Base-by-base conservation (phyloP, 2,113 vertebrate species). In the Sceloporus tristichus region DNA sequence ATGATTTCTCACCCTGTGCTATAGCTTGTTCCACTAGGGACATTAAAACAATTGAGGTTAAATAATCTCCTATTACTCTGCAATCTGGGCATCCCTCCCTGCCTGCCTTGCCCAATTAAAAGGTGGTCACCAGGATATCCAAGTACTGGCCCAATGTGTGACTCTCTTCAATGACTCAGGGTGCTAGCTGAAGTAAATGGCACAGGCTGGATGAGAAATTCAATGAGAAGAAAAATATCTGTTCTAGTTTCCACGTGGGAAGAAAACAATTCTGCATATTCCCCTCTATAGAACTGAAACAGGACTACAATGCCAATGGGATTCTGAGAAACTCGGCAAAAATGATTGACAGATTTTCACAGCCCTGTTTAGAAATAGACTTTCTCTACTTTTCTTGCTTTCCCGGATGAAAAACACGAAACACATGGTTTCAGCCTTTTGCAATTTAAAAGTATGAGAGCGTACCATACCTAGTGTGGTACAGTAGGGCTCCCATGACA, bases 101-200 rank as follows among this genome's bases (percentile, higher is more conserved):
- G 3, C 42, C 42, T 48, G 42, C 42, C 42, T 48, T 48, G 3
- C 42, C 42, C 42, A 48, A 48, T 4, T 48, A 48, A 48, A 48
- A 48, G 42, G 42, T 48, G 42, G 6, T 5, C 97, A 0, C 97
- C 96, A 27, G 96, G 96, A 56, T 97, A 97, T 91, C 95, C 97
- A 85, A 97, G 97, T 82, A 83, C 92, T 53, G 96, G 38, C 23
- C 5, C n/a, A 76, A 19, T 23, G 54, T 19, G 53, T 76, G 54
- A 40, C 1, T 65, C 10, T 40, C 9, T 23, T 40, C 4, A 10
- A 23, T 42, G 13, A n/a, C 56, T 40, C 71, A 23, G n/a, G 38
- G 11, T 59, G 7, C 83, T 62, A 40, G 80, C 23, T 27, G 56
- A 76, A 62, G 74, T 16, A 21, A 76, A 42, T 62, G 59, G 56